phyloP scores from a whole-genome alignment of 1,140 invertebrate genomes.

The Mercenaria mercenaria region DNA sequence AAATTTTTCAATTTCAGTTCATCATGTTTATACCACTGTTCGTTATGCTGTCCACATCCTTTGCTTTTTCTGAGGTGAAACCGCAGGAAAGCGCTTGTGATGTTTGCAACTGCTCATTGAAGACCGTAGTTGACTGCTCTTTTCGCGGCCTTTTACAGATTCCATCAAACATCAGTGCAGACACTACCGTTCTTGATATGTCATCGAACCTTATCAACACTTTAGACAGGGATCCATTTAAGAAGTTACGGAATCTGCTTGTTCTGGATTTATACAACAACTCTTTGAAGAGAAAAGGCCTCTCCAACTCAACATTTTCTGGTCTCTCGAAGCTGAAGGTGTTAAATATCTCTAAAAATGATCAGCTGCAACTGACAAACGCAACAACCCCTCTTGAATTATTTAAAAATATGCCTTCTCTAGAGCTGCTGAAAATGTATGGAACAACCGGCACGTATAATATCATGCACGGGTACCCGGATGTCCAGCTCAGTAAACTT shows the following conservation, averaged over 20 bases:
- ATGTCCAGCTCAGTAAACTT: background rate
- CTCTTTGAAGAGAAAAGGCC: background rate
- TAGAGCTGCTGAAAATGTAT: conserved; percentile 39
- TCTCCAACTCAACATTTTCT: background rate
- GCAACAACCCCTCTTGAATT: background rate
- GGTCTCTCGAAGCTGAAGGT: background rate
- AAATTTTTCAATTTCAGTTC: too few relatives aligned
- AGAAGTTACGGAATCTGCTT: background rate
- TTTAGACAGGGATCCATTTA: background rate
- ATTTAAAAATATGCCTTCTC: background rate
- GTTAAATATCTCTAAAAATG: conserved; percentile 50
- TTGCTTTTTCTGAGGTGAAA: background rate
- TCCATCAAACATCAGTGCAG: background rate
- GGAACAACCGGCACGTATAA: conserved; percentile 33
- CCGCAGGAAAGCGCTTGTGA: background rate
- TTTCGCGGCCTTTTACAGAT: background rate
- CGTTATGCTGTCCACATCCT: too few relatives aligned
- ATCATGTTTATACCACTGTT: too few relatives aligned
- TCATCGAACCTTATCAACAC: background rate
- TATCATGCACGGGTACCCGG: background rate
- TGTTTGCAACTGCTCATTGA: background rate
- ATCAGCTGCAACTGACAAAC: conserved; percentile 6
- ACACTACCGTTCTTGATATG: background rate
- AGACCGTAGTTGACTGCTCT: background rate
- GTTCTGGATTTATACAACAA: conserved; percentile 34